Evolutionary conservation across 2,888 invertebrate species (phyloP), one percentile per base, ranked within the genome.

Genomic region (Gibbula magus): DNA sequence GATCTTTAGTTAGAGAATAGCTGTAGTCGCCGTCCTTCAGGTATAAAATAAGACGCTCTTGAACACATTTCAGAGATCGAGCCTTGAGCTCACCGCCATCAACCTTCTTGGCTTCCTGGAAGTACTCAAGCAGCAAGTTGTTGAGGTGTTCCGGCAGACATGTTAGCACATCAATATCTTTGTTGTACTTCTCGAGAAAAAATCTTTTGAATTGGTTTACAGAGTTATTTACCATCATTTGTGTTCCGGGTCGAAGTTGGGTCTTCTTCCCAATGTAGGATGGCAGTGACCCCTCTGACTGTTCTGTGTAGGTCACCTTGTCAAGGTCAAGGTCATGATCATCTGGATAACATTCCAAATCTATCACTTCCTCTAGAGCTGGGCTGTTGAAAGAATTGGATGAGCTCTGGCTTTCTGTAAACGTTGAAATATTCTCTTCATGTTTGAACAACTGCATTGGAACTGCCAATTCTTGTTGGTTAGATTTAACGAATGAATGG

Each of bases 171-270:
- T 70, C 70, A 39, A 70, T n/a, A 35, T 70, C 70, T 70, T 70
- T 35, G 20, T 70, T 29, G 20, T 70, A 70, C n/a, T 70, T 70
- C 25, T 70, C 70, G n/a, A 3, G 18, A 10, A 70, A 20, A 25
- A 70, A 70, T 39, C 39, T 70, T 18, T 35, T 70, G 39, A 70
- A 70, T 35, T 39, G 32, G 10, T 70, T 70, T n/a, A 70, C 70
- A 10, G 35, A 32, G 35, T 70, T 70, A 2, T 35, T 32, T 10
- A 70, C 39, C 29, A 39, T 7, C 1, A 39, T 20, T 35, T 35
- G 5, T 18, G 35, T 70, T 39, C 70, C 70, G 13, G 70, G 70
- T 32, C 70, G 16, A 10, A 39, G 35, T 10, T 70, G 70, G 10
- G 8, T 29, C 39, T 35, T 70, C 70, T 20, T 70, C 18, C 20